phyloP scores from a whole-genome alignment of 64 coral and sea anemone species.

The Hydrozoanthus tunicans region DNA sequence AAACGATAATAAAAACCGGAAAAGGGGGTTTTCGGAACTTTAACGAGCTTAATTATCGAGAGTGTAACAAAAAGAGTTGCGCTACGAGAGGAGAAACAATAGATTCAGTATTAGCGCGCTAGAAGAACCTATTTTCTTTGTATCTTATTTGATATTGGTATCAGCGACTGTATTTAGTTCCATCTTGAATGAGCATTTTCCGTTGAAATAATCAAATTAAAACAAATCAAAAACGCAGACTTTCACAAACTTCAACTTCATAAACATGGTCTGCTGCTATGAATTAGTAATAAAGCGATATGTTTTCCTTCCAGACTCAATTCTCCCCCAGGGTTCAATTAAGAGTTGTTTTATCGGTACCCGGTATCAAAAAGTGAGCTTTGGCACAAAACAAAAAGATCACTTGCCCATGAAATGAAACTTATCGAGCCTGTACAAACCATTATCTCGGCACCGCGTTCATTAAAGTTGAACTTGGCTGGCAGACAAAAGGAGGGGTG shows the following conservation, averaged over 20 bases:
- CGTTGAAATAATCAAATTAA: background rate
- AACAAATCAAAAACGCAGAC: background rate
- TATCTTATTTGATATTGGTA: background rate
- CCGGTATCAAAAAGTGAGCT: background rate
- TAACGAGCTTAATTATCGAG: background rate
- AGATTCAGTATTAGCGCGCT: background rate
- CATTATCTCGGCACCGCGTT: background rate
- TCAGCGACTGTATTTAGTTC: too few relatives aligned
- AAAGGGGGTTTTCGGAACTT: background rate
- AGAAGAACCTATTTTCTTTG: constrained; percentile 7
- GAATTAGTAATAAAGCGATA: background rate
- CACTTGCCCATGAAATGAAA: constrained; percentile 31
- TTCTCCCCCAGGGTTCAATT: constrained; percentile 15
- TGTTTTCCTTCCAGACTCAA: background rate
- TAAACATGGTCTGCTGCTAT: background rate
- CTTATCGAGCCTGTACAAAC: background rate
- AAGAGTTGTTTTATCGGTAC: background rate
- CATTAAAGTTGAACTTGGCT: background rate
- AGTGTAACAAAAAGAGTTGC: background rate
- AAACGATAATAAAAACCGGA: background rate
- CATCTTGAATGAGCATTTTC: too few relatives aligned
- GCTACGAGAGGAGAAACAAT: background rate
- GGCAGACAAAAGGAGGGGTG: background rate
- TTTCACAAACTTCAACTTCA: background rate
- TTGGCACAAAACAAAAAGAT: constrained; percentile 13